Percentiles rank a stretch among this genome's conserved stretches.
These are phyloP conservation scores for Microplitis mediator DNA, from an alignment of 1,140 invertebrate species.

Conservation along the genomic window DNA sequence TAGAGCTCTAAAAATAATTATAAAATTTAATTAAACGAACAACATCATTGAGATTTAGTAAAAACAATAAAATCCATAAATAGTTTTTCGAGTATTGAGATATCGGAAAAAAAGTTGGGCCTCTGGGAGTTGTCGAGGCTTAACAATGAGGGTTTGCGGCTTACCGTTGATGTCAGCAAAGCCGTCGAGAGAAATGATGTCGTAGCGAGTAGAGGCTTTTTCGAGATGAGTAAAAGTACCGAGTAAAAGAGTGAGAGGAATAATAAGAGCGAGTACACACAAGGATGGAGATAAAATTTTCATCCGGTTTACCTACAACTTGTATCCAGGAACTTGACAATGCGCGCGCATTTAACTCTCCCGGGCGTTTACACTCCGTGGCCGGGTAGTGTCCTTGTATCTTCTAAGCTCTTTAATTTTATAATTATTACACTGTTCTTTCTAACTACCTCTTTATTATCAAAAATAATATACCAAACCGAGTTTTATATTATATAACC, in stretches of 20 bases:
- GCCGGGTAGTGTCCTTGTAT: not conserved
- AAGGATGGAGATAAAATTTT: too few species aligned
- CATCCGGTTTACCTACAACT: too few species aligned
- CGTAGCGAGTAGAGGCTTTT: not conserved
- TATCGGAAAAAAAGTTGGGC: too few species aligned
- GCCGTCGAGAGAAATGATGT: not conserved
- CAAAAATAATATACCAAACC: too few species aligned
- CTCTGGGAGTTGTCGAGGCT: not conserved
- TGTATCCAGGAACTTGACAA: not conserved
- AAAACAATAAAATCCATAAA: too few species aligned
- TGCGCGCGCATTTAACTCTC: not conserved
- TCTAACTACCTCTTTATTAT: too few species aligned
- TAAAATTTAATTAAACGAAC: too few species aligned
- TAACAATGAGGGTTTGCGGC: not conserved
- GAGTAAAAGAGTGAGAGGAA: not conserved
- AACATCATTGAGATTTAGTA: too few species aligned
- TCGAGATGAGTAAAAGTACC: too few species aligned
- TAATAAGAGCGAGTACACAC: not conserved
- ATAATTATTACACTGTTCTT: not conserved
- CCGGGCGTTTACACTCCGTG: not conserved
- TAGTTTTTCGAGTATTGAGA: too few species aligned
- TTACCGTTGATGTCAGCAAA: not conserved
- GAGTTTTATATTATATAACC: too few species aligned
- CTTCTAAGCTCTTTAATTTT: not conserved
- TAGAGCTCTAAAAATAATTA: too few species aligned